Evolutionary conservation across 2,113 vertebrate genomes (phyloP).

Genomic region (Dromas ardeola): DNA sequence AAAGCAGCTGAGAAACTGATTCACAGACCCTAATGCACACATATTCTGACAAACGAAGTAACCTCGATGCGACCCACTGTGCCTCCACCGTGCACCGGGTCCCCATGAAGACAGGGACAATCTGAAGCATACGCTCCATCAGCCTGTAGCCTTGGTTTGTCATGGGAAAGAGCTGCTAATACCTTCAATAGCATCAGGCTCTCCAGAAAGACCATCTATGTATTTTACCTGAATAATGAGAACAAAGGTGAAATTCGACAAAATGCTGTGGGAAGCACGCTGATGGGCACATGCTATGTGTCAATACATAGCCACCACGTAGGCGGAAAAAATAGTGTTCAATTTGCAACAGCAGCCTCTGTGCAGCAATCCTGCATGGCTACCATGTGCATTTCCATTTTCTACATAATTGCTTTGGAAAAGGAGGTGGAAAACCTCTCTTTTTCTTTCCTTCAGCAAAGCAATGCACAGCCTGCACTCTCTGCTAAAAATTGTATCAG

Average conservation of each 20-base stretch:
- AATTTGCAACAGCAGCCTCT: not conserved
- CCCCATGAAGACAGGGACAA: not conserved
- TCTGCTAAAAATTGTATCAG: constrained; percentile 59
- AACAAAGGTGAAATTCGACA: not conserved
- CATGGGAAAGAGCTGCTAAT: not conserved
- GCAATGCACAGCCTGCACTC: not conserved
- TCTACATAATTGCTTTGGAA: not conserved
- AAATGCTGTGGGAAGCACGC: not conserved
- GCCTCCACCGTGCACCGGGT: not conserved
- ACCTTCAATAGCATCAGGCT: not conserved
- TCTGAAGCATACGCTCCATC: not conserved
- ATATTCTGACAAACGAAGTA: not conserved
- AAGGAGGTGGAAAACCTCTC: constrained; percentile 7
- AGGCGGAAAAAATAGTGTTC: not conserved
- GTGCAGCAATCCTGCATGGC: not conserved
- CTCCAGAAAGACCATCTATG: not conserved
- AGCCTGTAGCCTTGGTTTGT: not conserved
- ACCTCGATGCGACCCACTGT: not conserved
- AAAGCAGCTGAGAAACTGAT: not conserved
- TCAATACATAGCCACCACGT: not conserved
- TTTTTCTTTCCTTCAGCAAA: not conserved
- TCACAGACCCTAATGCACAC: not conserved
- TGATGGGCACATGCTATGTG: not conserved
- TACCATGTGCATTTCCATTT: not conserved
- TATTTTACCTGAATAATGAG: not conserved